Base-by-base conservation (phyloP, 2,888 invertebrate species). In the Cyclophora punctaria region DNA sequence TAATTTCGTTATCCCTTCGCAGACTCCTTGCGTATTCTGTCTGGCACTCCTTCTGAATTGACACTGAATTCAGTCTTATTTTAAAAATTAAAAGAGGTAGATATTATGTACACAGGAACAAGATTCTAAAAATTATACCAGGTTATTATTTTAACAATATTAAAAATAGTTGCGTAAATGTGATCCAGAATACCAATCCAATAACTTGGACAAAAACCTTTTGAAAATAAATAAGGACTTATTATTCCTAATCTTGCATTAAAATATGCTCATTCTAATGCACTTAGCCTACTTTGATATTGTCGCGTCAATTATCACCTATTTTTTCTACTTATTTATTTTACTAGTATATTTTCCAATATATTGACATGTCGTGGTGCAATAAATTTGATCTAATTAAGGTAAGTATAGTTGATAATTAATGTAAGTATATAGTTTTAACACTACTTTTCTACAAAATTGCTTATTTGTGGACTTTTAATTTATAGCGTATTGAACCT, bases 11-110 rank as follows among this genome's bases (percentile, higher is more conserved):
- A 20, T 20, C 20, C 20, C 20, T 20, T 20, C 20, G 20, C 20
- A 20, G 20, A 20, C 20, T 20, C 20, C 20, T 20, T 20, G 20
- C 20, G 20, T 20, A 20, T 20, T 20, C 20, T 20, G 20, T 20
- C 20, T 20, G 20, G 20, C 20, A 20, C 34, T 44, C 34, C 44
- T n/a, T n/a, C n/a, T 82, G 87, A 89, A 89, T 89, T 89, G 89
- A 89, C 89, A 81, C 80, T 71, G 83, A 83, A 83, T 85, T 89
- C 89, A 89, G 89, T 89, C 89, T 89, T 88, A 69, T 75, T 73
- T 78, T 78, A 74, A 79, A 57, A 73, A 71, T 71, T 71, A 73
- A 73, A 71, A 77, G 82, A 85, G 79, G 80, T 83, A 83, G 65
- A 76, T 82, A 83, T 85, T 77, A 56, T 51, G 43, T 81, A 84